Evolutionary conservation across 2,888 invertebrate species (phyloP), one percentile per base, ranked within the genome.

Genomic region (Pseudolycoriella hygida): DNA sequence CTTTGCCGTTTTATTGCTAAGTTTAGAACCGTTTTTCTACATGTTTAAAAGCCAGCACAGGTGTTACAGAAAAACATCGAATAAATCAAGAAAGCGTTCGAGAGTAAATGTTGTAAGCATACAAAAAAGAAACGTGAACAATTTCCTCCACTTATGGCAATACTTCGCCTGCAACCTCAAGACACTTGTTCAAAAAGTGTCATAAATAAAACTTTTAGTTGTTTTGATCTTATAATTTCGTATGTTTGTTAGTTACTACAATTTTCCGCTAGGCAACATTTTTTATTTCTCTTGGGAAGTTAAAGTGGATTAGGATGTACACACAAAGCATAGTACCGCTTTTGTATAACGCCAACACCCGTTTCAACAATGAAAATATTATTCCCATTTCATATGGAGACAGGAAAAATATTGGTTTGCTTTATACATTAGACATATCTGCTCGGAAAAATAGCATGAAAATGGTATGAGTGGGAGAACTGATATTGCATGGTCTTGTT

Each of bases 181-280:
- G 40, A 40, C 40, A 40, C 40, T 40, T 40, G 40, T 40, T 40
- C 40, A 40, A 40, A 40, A 40, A 40, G 40, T 40, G 40, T 40
- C 40, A 40, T 40, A 40, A 40, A 40, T 40, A 40, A 40, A 40
- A 40, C 18, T 40, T 40, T 40, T 40, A 40, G 40, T 40, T 40
- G 40, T 18, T 40, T 40, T 40, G 18, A 40, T 40, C 40, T 40
- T 19, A 40, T 40, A 40, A 19, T 40, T 17, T n/a, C 19, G 17
- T 19, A 11, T 15, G 11, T 11, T 17, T 40, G 12, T 17, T 40
- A 40, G 40, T 40, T 40, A 40, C 40, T 18, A 3, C 40, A 40
- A 40, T 40, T 40, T 40, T 40, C 18, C 40, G 40, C 18, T 17
- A 18, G 40, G 40, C 40, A 18, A 40, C 40, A 18, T 18, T 18